Evolutionary conservation across 2,888 invertebrate genomes (phyloP).

Genomic region (Eueremaeus valkanovi): DNA sequence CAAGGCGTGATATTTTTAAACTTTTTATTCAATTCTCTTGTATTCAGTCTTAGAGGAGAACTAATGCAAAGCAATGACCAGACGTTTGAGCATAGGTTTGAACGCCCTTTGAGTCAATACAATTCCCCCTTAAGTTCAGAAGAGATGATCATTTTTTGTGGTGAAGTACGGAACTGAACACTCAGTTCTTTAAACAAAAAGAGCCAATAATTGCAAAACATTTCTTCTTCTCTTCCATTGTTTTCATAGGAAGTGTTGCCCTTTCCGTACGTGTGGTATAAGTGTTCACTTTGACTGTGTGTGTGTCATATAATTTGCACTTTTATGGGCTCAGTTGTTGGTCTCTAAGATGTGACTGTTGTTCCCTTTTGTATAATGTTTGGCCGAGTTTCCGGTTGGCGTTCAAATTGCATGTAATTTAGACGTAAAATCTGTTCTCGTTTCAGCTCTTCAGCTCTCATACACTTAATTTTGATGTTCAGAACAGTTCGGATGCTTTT

Average conservation of each 20-base stretch:
- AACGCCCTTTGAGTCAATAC: conserved; percentile 32
- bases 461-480: too few relatives aligned
- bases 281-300: not conserved
- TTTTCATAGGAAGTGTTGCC: conserved; percentile 7
- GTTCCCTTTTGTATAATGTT: not conserved
- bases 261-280: not conserved
- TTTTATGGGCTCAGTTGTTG: not conserved
- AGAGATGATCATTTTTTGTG: not conserved
- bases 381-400: not conserved
- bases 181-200: not conserved
- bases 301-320: not conserved
- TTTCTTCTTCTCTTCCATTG: not conserved
- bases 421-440: not conserved
- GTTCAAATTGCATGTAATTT: not conserved
- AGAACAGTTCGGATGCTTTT: not conserved
- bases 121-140: not conserved
- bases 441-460: too few relatives aligned
- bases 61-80: conserved; percentile 14
- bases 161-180: not conserved
- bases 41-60: not conserved
- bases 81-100: not conserved
- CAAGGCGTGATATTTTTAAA: conserved; percentile 24
- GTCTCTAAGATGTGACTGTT: not conserved
- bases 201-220: conserved; percentile 15
- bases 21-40: not conserved